Evolutionary conservation across 2,888 invertebrate genomes (phyloP).

Genomic region (Aplocera efformata): DNA sequence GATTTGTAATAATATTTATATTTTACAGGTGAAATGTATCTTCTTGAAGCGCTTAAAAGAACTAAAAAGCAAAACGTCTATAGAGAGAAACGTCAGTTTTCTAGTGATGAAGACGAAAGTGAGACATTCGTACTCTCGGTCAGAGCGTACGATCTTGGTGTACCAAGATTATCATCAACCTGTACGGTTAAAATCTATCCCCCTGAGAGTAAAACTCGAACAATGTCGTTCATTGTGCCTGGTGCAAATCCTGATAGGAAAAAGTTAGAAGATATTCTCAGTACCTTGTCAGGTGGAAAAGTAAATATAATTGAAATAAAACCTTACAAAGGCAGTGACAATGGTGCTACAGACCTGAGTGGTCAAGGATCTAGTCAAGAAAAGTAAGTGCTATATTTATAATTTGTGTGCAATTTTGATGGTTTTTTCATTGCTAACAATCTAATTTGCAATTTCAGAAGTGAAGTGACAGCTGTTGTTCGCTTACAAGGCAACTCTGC

Average conservation of each 20-base stretch:
- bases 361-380: slow-evolving; percentile 78
- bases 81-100: slow-evolving; percentile 70
- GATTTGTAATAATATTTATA: slow-evolving; percentile 5
- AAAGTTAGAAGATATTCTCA: slow-evolving; percentile 87
- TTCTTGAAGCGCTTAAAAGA: slow-evolving; percentile 77
- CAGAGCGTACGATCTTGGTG: slow-evolving; percentile 91
- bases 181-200: slow-evolving; percentile 89
- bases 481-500: slow-evolving; percentile 83
- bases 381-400: slow-evolving; percentile 57
- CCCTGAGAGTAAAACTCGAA: slow-evolving; percentile 86
- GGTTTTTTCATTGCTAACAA: not conserved
- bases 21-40: slow-evolving; percentile 81
- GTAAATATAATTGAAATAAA: slow-evolving; percentile 88
- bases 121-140: slow-evolving; percentile 84
- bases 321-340: slow-evolving; percentile 82
- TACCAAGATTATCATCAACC: slow-evolving; percentile 87
- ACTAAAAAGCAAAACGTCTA: slow-evolving; percentile 61
- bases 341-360: slow-evolving; percentile 76
- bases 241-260: slow-evolving; percentile 86
- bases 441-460: slow-evolving; percentile 71
- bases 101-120: slow-evolving; percentile 62
- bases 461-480: slow-evolving; percentile 86
- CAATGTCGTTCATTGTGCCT: slow-evolving; percentile 91
- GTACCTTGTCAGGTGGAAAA: slow-evolving; percentile 88
- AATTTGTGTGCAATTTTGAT: not conserved